phyloP scores from a whole-genome alignment of 2,797 vertebrate genomes.

The Gallinago stenura region DNA sequence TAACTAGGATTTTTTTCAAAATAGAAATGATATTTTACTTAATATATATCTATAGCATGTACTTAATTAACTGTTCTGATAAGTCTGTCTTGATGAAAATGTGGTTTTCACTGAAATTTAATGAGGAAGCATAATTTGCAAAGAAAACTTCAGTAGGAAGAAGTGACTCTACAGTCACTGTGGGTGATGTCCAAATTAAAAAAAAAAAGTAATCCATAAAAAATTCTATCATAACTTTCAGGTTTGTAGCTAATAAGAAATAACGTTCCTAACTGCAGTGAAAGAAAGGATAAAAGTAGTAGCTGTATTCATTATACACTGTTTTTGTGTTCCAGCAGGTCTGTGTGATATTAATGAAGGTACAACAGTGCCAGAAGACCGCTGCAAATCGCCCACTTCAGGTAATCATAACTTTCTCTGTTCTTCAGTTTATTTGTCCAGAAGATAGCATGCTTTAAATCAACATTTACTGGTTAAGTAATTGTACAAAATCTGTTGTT shows the following conservation, averaged over 20 bases:
- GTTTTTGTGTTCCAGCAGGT: conserved; percentile 81
- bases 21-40: neutral
- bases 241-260: neutral
- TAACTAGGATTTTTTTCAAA: neutral
- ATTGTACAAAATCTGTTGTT: neutral
- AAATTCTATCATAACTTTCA: neutral
- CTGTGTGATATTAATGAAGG: conserved; percentile 97
- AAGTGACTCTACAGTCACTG: neutral
- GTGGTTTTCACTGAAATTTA: neutral
- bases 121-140: neutral
- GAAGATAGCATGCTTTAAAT: neutral
- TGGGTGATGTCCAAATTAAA: neutral
- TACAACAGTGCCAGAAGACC: conserved; percentile 91
- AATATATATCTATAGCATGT: neutral
- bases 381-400: conserved; percentile 98
- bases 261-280: neutral
- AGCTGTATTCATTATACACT: neutral
- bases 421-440: neutral
- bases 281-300: neutral
- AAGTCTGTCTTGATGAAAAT: neutral
- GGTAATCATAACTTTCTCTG: conserved; percentile 82
- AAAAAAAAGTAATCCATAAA: neutral
- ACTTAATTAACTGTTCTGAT: neutral
- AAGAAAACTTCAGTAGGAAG: neutral
- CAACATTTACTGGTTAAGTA: neutral